These are phyloP conservation scores for Drosophila obscura DNA, from an alignment of 1,140 invertebrate genomes.

Conservation along the genomic window DNA sequence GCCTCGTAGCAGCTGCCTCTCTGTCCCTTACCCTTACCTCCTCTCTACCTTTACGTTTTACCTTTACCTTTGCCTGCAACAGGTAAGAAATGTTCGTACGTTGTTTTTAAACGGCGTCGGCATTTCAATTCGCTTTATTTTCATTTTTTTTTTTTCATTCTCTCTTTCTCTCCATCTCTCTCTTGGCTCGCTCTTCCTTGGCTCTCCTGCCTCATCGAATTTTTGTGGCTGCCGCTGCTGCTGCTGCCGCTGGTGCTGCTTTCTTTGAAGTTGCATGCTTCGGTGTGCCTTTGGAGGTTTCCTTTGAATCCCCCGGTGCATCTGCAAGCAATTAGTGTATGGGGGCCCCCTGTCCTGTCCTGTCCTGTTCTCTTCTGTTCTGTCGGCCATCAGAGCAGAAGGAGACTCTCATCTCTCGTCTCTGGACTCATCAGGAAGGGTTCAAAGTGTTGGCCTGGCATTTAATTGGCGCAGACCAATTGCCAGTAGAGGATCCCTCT, in stretches of 20 bases:
- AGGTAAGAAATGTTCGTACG: conserved; percentile 80
- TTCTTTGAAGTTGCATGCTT: conserved; percentile 81
- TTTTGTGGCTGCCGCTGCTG: conserved; percentile 44
- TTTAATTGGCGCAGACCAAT: conserved; percentile 80
- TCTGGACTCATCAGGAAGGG: conserved; percentile 36
- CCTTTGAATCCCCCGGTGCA: conserved; percentile 72
- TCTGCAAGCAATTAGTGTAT: conserved; percentile 81
- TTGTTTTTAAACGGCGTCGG: conserved; percentile 62
- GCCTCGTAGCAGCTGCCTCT: conserved; percentile 73
- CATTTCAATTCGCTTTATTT: conserved; percentile 72
- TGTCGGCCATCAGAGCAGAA: too few species aligned
- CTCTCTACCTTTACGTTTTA: conserved; percentile 33
- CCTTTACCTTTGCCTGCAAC: conserved; percentile 69
- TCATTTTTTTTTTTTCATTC: conserved; percentile 33
- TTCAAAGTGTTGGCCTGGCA: conserved; percentile 79
- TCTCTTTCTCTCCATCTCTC: conserved; percentile 12
- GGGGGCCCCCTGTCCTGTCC: conserved; percentile 47
- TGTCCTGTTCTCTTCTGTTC: not conserved
- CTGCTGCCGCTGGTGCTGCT: conserved; percentile 23
- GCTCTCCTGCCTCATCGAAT: conserved; percentile 25
- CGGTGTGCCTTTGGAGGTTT: conserved; percentile 77
- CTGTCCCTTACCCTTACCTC: conserved; percentile 1
- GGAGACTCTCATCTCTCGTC: conserved; percentile 1
- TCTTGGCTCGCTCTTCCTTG: conserved; percentile 24
- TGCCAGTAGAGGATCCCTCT: conserved; percentile 34